Conservation (phyloP, 2,113 vertebrate species). For the Phrynosoma blainvillii region DNA sequence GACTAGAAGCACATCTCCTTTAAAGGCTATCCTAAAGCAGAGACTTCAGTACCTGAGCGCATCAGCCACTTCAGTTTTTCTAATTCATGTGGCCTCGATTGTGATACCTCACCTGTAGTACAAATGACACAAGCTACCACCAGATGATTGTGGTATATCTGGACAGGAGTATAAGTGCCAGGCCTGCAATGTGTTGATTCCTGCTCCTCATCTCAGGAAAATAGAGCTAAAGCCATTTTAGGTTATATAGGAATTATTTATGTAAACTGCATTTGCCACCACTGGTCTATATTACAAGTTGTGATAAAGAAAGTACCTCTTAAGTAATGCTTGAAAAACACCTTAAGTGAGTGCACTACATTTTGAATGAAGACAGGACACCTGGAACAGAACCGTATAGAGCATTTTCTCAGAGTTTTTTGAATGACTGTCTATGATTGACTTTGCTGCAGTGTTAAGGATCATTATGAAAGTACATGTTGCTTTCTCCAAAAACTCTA, state of each 20-base stretch:
- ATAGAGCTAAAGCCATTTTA: background rate
- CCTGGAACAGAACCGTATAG: background rate
- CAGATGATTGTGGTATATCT: background rate
- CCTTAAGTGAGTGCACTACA: no score
- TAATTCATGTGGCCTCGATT: background rate
- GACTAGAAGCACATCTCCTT: background rate
- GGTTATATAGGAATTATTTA: no score
- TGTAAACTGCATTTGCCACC: no score
- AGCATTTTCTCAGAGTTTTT: background rate
- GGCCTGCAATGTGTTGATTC: no score
- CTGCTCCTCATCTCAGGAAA: background rate
- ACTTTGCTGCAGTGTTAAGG: background rate
- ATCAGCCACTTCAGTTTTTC: background rate
- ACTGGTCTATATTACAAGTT: no score
- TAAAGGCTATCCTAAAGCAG: background rate
- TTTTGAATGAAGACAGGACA: no score
- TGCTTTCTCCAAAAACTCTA: background rate
- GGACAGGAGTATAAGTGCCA: background rate
- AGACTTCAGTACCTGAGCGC: no score
- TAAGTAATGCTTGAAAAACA: no score
- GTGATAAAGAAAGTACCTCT: no score
- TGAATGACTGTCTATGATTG: background rate
- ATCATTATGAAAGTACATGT: background rate
- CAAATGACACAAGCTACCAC: background rate
- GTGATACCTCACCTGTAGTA: no score